Evolutionary conservation across 2,113 vertebrate species (phyloP).

Genomic region (Dipodomys stephensi): DNA sequence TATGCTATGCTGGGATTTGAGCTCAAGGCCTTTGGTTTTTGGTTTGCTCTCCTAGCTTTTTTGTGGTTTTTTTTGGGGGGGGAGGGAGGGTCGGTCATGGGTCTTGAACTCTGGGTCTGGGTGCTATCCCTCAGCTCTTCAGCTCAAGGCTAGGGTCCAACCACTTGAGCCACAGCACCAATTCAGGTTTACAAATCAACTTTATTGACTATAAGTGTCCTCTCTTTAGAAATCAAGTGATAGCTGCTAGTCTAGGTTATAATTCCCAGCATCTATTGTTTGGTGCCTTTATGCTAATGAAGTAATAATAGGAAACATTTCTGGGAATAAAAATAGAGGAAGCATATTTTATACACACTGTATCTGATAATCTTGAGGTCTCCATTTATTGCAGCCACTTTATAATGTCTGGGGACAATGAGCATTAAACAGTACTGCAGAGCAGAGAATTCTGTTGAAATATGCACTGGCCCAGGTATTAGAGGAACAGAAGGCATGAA

Average conservation of each 20-base stretch:
- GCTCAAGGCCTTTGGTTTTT: not conserved
- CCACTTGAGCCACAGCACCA: too few species aligned
- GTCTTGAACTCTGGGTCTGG: too few species aligned
- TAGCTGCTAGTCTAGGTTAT: not conserved
- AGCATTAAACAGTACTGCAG: not conserved
- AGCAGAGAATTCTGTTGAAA: not conserved
- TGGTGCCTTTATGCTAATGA: slow-evolving; percentile 25
- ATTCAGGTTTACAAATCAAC: not conserved
- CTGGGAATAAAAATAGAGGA: not conserved
- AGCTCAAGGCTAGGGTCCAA: too few species aligned
- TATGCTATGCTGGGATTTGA: not conserved
- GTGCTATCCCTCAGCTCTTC: too few species aligned
- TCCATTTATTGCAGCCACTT: not conserved
- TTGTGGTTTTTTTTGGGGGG: too few species aligned
- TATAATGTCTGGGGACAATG: not conserved
- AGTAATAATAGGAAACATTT: not conserved
- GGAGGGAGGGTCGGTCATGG: too few species aligned
- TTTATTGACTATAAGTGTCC: not conserved
- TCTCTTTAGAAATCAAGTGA: not conserved
- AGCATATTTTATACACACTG: not conserved
- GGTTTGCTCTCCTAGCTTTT: not conserved
- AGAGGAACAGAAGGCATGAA: not conserved
- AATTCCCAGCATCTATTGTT: not conserved
- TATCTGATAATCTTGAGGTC: not conserved
- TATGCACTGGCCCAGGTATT: not conserved